Base-by-base conservation (phyloP, 2,888 invertebrate species). In the Clanis bilineata region DNA sequence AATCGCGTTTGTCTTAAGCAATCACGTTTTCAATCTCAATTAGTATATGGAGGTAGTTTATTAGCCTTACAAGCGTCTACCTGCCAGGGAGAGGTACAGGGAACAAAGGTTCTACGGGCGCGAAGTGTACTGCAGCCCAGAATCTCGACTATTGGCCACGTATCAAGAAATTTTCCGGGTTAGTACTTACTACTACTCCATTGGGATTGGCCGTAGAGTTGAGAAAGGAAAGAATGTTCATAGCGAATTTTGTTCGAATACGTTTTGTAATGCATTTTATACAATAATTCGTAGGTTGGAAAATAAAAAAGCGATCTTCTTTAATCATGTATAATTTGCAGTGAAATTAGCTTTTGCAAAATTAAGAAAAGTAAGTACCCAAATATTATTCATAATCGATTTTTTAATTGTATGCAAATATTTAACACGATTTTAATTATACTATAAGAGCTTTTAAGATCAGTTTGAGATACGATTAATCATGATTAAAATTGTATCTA, bases 131-230 rank as follows among this genome's bases (percentile, higher is more conserved):
- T 64, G 51, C 56, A 22, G 64, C 59, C 62, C 63, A 61, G 61
- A 67, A 63, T 60, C 64, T 63, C 59, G 47, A 51, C 61, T 64
- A 67, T 68, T 71, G 71, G 65, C 63, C 69, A 68, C 68, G 70
- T 70, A 45, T 60, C 60, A 38, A 39, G 59, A 44, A 60, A 60
- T 60, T 60, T 62, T 62, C 55, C 57, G 57, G 45, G 39, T 9
- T 57, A 57, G 54, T 57, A 62, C 59, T 39, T 58, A 38, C 60
- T 36, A 38, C 38, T 55, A 18, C 45, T 59, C 59, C 21, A 36
- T 41, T 38, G 59, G 21, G 5, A 41, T 18, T 5, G 28, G 10
- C 15, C 54, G 23, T 41, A 58, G 58, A 58, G 25, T 32, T 51
- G 21, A 28, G n/a, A 58, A 58, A 18, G 18, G 4, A 25, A 21